Evolutionary conservation across 2,797 vertebrate genomes (phyloP).

Genomic region (Melopsittacus undulatus): DNA sequence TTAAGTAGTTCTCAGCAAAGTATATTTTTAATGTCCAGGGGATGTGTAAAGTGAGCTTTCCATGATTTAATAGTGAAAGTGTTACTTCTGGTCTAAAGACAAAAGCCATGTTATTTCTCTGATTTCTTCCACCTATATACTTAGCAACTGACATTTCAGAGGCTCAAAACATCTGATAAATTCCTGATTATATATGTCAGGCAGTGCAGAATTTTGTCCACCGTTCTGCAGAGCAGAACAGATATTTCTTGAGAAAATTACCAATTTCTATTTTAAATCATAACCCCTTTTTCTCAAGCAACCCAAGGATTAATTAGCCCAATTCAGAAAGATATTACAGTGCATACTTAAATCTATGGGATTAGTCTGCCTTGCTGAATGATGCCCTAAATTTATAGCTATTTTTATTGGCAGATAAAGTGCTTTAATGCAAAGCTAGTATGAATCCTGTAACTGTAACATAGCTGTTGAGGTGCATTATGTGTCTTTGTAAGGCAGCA

Average conservation of each 20-base stretch:
- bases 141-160: neutral
- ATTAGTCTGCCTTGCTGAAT: constrained; percentile 15
- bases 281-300: neutral
- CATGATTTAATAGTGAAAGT: neutral
- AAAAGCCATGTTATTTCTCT: neutral
- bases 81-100: neutral
- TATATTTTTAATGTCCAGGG: constrained; percentile 37
- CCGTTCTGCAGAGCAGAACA: neutral
- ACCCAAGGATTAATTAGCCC: neutral
- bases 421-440: neutral
- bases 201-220: neutral
- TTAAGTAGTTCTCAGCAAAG: neutral
- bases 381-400: constrained; percentile 2
- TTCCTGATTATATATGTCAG: neutral
- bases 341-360: constrained; percentile 18
- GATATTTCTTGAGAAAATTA: constrained; percentile 7
- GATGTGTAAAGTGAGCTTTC: neutral
- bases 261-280: neutral
- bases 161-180: neutral
- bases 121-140: neutral
- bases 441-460: neutral
- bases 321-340: neutral
- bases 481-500: neutral
- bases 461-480: neutral
- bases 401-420: constrained; percentile 1